Conservation (phyloP, 2,888 invertebrate genomes). For the Temnothorax ravouxi region DNA sequence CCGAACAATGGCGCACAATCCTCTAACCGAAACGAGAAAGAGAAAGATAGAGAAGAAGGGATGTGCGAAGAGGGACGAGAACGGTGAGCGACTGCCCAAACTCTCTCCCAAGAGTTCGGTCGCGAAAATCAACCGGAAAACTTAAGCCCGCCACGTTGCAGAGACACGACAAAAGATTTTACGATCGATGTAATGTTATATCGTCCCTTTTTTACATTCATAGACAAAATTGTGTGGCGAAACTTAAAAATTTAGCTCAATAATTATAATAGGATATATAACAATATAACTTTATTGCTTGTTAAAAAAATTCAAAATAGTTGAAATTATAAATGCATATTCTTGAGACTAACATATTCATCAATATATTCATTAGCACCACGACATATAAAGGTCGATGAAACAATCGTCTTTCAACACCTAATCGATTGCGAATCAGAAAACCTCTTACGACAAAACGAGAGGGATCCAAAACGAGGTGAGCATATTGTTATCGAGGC, state of each 20-base stretch:
- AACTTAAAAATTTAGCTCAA: neutral
- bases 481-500: slow-evolving; percentile 76
- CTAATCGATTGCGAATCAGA: slow-evolving; percentile 52
- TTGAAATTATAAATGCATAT: neutral
- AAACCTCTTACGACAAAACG: slow-evolving; percentile 55
- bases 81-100: slow-evolving; percentile 75
- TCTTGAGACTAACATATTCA: neutral
- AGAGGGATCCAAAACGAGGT: slow-evolving; percentile 68
- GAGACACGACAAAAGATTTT: slow-evolving; percentile 80
- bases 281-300: too few species aligned
- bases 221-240: neutral
- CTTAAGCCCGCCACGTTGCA: slow-evolving; percentile 73
- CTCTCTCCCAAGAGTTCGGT: slow-evolving; percentile 56
- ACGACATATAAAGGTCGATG: neutral
- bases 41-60: slow-evolving; percentile 64
- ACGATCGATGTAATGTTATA: slow-evolving; percentile 71
- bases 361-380: neutral
- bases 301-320: neutral
- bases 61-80: slow-evolving; percentile 64
- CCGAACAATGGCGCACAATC: slow-evolving; percentile 84
- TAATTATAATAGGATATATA: neutral
- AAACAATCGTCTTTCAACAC: slow-evolving; percentile 24
- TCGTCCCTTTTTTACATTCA: slow-evolving; percentile 37
- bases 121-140: slow-evolving; percentile 77
- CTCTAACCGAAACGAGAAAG: slow-evolving; percentile 66